Percentiles rank a stretch among this genome's conserved stretches.
These are phyloP conservation scores for Trinorchestia longiramus DNA, from an alignment of 1,140 invertebrate species.

Conservation along the genomic window DNA sequence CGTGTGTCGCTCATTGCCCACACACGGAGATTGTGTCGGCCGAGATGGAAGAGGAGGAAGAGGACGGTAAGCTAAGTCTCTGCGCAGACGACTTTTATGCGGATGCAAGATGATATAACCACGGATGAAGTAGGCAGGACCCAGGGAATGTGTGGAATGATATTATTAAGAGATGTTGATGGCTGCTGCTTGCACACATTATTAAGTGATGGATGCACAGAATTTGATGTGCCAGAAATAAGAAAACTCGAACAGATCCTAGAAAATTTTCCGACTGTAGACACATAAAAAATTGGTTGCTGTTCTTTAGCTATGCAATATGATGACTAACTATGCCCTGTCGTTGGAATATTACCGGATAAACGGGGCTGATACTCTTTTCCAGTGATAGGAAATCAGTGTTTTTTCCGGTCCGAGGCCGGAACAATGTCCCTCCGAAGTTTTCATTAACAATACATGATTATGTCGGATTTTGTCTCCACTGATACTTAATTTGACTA, in stretches of 20 bases:
- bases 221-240: background rate
- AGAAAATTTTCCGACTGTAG: too few relatives aligned
- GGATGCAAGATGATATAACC: background rate
- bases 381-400: too few relatives aligned
- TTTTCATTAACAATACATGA: too few relatives aligned
- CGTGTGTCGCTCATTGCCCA: background rate
- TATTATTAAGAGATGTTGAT: background rate
- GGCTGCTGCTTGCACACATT: background rate
- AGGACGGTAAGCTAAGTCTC: background rate
- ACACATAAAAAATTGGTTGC: too few relatives aligned
- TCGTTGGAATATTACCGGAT: too few relatives aligned
- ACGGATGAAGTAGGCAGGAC: background rate
- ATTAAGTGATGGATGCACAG: background rate
- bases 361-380: too few relatives aligned
- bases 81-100: background rate
- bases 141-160: background rate
- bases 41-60: background rate
- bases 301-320: too few relatives aligned
- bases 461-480: too few relatives aligned
- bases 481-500: too few relatives aligned
- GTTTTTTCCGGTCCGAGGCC: too few relatives aligned
- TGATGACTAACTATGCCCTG: too few relatives aligned
- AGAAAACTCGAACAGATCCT: background rate
- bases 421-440: too few relatives aligned
- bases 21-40: background rate